phyloP scores from a whole-genome alignment of 2,888 invertebrate species.

The Meiosimyza platycephala region DNA sequence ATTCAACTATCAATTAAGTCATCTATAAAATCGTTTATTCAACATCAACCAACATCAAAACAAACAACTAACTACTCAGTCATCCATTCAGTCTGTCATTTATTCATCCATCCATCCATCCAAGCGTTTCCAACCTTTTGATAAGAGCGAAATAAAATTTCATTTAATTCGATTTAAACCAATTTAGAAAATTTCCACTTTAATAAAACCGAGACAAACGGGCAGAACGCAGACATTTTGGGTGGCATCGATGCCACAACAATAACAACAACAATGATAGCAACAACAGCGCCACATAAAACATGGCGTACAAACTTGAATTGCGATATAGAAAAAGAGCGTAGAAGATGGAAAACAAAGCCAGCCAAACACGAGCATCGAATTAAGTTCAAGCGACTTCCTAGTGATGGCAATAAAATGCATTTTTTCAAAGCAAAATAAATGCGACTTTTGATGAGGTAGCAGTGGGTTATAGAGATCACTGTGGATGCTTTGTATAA shows the following conservation, averaged over 20 bases:
- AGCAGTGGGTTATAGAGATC: too few species aligned
- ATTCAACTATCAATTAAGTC: too few species aligned
- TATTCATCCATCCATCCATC: not conserved
- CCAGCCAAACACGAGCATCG: too few species aligned
- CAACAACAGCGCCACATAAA: conserved; percentile 5
- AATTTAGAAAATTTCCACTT: conserved; percentile 39
- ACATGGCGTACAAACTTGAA: not conserved
- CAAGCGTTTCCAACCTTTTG: conserved; percentile 3
- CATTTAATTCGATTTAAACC: conserved; percentile 46
- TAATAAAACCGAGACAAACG: conserved; percentile 16
- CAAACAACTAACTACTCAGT: not conserved
- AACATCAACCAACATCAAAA: not conserved
- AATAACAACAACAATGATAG: conserved; percentile 17
- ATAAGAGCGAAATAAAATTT: conserved; percentile 40
- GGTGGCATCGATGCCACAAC: conserved; percentile 8
- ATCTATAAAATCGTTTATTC: not conserved
- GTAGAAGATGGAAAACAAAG: not conserved
- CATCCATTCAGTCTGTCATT: not conserved
- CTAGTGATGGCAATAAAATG: not conserved
- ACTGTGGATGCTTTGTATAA: too few species aligned
- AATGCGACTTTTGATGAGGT: not conserved
- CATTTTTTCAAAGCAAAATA: conserved; percentile 12
- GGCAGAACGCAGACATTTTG: not conserved
- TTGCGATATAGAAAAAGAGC: not conserved
- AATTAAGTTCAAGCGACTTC: not conserved